Evolutionary conservation across 2,113 vertebrate genomes (phyloP).

Genomic region (Oncorhynchus kisutch): DNA sequence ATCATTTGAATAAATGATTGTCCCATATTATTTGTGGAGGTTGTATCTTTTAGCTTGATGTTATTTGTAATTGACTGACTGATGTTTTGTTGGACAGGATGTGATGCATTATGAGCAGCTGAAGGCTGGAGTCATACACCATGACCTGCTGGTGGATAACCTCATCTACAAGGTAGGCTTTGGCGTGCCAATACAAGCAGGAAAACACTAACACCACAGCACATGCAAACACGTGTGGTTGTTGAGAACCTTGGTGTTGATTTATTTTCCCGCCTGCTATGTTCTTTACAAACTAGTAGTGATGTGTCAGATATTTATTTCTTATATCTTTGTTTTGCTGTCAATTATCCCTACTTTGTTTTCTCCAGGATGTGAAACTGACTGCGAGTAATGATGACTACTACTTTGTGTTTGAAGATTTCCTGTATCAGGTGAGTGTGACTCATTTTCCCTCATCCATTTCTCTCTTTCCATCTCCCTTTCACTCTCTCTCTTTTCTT

Average conservation of each 20-base stretch:
- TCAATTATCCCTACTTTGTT: too few relatives aligned
- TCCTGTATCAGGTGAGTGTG: slow-evolving; percentile 88
- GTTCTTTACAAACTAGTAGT: too few relatives aligned
- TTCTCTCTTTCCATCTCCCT: not conserved
- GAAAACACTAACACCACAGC: not conserved
- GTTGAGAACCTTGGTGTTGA: too few relatives aligned
- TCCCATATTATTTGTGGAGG: not conserved
- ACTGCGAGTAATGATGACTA: slow-evolving; percentile 98
- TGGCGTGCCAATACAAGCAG: not conserved
- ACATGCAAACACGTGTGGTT: not conserved
- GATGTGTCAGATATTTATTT: too few relatives aligned
- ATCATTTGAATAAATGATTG: too few relatives aligned
- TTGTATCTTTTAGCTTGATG: not conserved
- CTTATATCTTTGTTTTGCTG: too few relatives aligned
- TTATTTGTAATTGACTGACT: not conserved
- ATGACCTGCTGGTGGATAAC: slow-evolving; percentile 94
- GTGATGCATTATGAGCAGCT: slow-evolving; percentile 93
- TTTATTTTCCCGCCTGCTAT: too few relatives aligned
- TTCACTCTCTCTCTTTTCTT: too few relatives aligned
- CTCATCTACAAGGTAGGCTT: slow-evolving; percentile 86
- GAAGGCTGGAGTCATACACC: slow-evolving; percentile 92
- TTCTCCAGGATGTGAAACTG: slow-evolving; percentile 91
- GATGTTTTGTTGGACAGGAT: slow-evolving; percentile 75
- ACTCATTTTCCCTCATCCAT: not conserved
- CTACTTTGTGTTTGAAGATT: slow-evolving; percentile 99